phyloP scores from a whole-genome alignment of 1,140 invertebrate species.

The Drosophila sulfurigaster region DNA sequence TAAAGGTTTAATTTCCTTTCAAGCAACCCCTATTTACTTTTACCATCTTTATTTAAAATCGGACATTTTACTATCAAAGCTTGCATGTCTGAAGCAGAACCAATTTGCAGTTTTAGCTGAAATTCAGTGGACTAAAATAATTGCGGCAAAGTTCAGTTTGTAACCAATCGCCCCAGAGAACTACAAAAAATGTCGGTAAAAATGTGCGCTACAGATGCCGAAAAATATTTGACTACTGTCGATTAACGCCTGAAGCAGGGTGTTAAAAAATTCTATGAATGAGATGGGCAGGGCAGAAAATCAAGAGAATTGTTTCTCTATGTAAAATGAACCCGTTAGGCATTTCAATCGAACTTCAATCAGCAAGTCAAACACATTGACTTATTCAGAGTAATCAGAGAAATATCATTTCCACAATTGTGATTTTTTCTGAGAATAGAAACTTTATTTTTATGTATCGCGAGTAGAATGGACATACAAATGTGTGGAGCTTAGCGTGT shows the following conservation, averaged over 20 bases:
- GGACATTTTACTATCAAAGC: too few species aligned
- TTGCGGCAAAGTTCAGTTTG: too few species aligned
- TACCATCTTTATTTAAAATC: too few species aligned
- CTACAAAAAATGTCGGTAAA: neutral
- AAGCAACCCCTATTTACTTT: too few species aligned
- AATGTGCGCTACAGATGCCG: neutral
- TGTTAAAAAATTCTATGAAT: slow-evolving; percentile 16
- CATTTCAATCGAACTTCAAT: slow-evolving; percentile 23
- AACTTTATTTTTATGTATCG: slow-evolving; percentile 33
- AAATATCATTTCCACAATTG: neutral
- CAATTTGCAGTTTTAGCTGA: too few species aligned
- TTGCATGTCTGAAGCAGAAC: too few species aligned
- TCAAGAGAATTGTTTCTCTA: slow-evolving; percentile 9
- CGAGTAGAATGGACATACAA: too few species aligned
- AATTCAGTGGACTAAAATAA: too few species aligned
- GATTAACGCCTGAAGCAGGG: slow-evolving; percentile 2
- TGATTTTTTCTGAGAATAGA: slow-evolving; percentile 18
- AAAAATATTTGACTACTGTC: neutral
- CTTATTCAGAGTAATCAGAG: too few species aligned
- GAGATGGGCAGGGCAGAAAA: slow-evolving; percentile 4
- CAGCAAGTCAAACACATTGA: slow-evolving; percentile 29
- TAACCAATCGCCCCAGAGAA: too few species aligned
- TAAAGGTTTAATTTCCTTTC: too few species aligned
- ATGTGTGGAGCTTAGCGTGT: slow-evolving; percentile 86
- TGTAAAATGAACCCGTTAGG: neutral